These are phyloP conservation scores for Cinara cedri DNA, from an alignment of 2,888 invertebrate species.

Conservation along the genomic window DNA sequence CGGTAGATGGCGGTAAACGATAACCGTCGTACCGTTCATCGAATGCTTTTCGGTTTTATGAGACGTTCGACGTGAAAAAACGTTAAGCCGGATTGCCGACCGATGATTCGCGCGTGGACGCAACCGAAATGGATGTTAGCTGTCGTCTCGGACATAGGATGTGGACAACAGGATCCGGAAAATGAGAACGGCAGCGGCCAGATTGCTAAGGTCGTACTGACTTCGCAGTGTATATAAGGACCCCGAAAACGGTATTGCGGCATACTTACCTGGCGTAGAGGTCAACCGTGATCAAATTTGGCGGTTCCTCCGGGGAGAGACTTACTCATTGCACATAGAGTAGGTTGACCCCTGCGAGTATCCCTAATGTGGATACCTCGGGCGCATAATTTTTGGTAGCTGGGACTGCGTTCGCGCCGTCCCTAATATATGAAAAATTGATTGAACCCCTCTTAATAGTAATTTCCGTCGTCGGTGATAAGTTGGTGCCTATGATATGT, in stretches of 20 bases:
- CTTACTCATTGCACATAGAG: constrained; percentile 71
- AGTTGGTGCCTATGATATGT: no score
- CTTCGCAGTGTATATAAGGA: neutral
- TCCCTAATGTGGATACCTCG: constrained; percentile 76
- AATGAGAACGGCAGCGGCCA: rapidly evolving
- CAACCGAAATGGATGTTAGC: no score
- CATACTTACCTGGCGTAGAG: constrained; percentile 66
- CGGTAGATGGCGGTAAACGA: constrained; percentile 30
- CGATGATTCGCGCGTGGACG: rapidly evolving
- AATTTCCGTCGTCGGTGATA: no score
- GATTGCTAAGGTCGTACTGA: neutral
- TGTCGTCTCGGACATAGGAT: no score
- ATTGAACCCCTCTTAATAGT: no score
- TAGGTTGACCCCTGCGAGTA: constrained; percentile 64
- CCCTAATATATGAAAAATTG: constrained; percentile 52
- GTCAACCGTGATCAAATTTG: constrained; percentile 73
- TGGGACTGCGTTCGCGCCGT: constrained; percentile 58
- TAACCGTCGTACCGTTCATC: no score
- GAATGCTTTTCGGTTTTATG: neutral
- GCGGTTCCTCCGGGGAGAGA: constrained; percentile 75
- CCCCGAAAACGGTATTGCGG: neutral
- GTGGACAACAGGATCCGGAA: no score
- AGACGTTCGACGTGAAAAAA: rapidly evolving
- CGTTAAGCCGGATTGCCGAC: neutral
- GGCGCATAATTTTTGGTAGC: constrained; percentile 60